Conservation (phyloP, 1,140 invertebrate species). For the Mamestra configurata region DNA sequence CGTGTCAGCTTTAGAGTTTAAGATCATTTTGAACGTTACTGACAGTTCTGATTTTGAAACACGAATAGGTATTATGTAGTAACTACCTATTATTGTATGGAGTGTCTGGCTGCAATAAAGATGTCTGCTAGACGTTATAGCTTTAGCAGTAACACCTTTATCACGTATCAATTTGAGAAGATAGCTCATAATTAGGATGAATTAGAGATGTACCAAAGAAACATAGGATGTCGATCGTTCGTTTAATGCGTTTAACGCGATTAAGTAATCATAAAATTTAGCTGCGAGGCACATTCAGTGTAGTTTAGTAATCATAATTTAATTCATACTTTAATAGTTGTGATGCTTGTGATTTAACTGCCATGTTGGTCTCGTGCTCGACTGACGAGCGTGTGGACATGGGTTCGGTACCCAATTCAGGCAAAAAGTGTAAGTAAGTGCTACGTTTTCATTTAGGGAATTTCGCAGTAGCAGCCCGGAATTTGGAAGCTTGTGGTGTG, state of each 20-base stretch:
- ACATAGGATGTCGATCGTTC: neutral
- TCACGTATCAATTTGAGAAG: neutral
- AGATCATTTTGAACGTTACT: slow-evolving; percentile 1
- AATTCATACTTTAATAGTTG: neutral
- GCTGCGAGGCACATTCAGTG: neutral
- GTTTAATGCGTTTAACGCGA: neutral
- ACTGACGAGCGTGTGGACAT: too few species aligned
- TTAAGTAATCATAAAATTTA: slow-evolving; percentile 30
- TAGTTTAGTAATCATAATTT: neutral
- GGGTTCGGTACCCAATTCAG: too few species aligned
- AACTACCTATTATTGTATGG: neutral
- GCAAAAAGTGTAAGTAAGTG: too few species aligned
- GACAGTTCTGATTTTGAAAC: neutral
- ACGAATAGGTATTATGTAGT: slow-evolving; percentile 6
- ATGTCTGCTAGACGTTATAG: neutral
- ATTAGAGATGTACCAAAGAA: neutral
- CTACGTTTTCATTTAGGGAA: too few species aligned
- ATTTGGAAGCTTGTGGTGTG: too few species aligned
- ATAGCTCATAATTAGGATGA: neutral
- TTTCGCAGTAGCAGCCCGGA: too few species aligned
- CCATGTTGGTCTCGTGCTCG: too few species aligned
- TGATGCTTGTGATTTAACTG: too few species aligned
- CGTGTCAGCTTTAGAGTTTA: neutral
- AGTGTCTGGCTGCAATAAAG: slow-evolving; percentile 2
- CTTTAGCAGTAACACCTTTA: neutral